phyloP scores from a whole-genome alignment of 2,888 invertebrate species.

The Tanytarsus gracilentus region DNA sequence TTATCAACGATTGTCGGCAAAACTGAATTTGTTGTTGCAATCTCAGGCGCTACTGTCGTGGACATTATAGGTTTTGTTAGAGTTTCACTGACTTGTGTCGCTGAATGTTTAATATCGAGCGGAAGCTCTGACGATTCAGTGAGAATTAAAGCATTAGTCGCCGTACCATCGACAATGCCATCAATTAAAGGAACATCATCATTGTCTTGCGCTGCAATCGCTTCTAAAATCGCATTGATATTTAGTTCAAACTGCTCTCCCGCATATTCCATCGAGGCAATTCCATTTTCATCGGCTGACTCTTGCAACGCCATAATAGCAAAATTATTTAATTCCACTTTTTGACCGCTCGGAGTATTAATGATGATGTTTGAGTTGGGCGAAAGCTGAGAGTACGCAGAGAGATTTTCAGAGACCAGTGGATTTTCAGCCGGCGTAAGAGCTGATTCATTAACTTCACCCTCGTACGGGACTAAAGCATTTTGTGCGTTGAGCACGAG shows the following conservation, averaged over 20 bases:
- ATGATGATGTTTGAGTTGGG: constrained; percentile 25
- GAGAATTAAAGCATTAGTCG: constrained; percentile 7
- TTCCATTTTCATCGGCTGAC: constrained; percentile 27
- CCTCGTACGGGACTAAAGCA: constrained; percentile 39
- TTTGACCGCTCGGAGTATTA: constrained; percentile 43
- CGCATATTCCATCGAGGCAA: constrained; percentile 35
- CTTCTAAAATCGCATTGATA: constrained; percentile 34
- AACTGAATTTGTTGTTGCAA: constrained; percentile 48
- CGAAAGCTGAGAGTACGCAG: constrained; percentile 32
- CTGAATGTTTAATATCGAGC: constrained; percentile 30
- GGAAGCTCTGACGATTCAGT: neutral
- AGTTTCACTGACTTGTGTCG: constrained; percentile 58
- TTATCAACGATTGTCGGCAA: constrained; percentile 37
- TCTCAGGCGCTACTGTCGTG: constrained; percentile 50
- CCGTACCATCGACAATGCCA: too few species aligned
- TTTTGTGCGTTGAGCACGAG: constrained; percentile 46
- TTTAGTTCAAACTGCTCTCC: constrained; percentile 35
- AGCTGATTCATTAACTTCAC: neutral
- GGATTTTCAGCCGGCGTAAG: constrained; percentile 32
- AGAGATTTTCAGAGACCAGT: constrained; percentile 30
- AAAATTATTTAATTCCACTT: constrained; percentile 40
- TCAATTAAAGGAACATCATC: constrained; percentile 17
- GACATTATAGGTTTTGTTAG: constrained; percentile 76
- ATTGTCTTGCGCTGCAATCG: constrained; percentile 31
- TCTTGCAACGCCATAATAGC: constrained; percentile 33